Evolutionary conservation across 2,888 invertebrate genomes (phyloP).

Genomic region (Plagodis pulveraria): DNA sequence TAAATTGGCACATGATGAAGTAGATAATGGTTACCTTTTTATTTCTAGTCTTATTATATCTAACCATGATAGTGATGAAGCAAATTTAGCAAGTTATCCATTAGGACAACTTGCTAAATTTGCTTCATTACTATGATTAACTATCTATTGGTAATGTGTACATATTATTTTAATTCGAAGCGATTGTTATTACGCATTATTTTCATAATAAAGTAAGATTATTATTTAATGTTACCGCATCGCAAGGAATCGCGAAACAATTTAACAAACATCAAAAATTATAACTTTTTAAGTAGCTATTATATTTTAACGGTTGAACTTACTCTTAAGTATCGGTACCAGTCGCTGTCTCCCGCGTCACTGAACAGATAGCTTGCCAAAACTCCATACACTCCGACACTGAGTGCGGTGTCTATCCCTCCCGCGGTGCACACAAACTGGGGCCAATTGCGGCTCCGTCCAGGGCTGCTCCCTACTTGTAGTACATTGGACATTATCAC

Average conservation of each 20-base stretch:
- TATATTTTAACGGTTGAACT: constrained; percentile 23
- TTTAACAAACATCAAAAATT: neutral
- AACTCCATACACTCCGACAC: constrained; percentile 74
- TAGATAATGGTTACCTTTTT: too few species aligned
- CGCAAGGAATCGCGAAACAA: neutral
- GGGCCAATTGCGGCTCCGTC: constrained; percentile 62
- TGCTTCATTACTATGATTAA: too few species aligned
- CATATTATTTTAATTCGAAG: too few species aligned
- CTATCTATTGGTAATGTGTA: too few species aligned
- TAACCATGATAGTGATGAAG: too few species aligned
- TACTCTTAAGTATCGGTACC: constrained; percentile 67
- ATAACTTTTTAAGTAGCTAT: neutral
- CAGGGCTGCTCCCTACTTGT: constrained; percentile 46
- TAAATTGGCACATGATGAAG: too few species aligned
- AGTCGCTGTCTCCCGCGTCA: constrained; percentile 48
- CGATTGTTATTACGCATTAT: too few species aligned
- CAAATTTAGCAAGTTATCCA: too few species aligned
- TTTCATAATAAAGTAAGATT: too few species aligned
- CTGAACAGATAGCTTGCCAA: constrained; percentile 65
- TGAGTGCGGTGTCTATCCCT: constrained; percentile 71
- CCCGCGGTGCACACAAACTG: constrained; percentile 72
- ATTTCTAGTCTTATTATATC: too few species aligned
- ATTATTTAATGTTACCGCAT: too few species aligned
- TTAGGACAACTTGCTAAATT: too few species aligned
- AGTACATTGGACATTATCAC: constrained; percentile 69